phyloP scores from a whole-genome alignment of 2,113 vertebrate genomes.

The Percopsis transmontana region DNA sequence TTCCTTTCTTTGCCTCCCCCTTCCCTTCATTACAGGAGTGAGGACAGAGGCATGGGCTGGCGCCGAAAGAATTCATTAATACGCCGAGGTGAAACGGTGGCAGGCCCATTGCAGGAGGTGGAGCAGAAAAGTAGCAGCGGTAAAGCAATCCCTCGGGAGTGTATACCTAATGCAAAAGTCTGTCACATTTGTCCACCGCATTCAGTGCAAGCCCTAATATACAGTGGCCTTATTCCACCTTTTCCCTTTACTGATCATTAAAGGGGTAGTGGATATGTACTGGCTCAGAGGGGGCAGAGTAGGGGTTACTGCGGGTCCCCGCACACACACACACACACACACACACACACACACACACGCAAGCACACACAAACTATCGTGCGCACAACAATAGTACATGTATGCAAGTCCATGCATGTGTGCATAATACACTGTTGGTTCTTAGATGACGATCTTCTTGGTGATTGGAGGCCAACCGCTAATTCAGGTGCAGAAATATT shows the following conservation, averaged over 20 bases:
- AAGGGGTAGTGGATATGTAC: neutral
- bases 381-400: too few species aligned
- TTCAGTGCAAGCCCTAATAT: too few species aligned
- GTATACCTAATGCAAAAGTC: neutral
- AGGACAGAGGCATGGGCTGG: neutral
- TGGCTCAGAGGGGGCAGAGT: neutral
- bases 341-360: too few species aligned
- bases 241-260: slow-evolving; percentile 18
- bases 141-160: slow-evolving; percentile 3
- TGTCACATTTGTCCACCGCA: neutral
- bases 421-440: too few species aligned
- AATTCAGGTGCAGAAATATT: too few species aligned
- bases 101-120: slow-evolving; percentile 28
- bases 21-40: neutral
- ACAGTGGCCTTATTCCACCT: neutral
- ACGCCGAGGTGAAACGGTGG: neutral
- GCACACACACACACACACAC: neutral
- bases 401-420: too few species aligned
- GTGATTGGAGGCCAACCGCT: too few species aligned
- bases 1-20: slow-evolving; percentile 2
- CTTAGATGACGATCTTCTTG: too few species aligned
- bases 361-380: too few species aligned
- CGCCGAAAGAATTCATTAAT: too few species aligned
- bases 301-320: neutral
- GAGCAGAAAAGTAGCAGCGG: slow-evolving; percentile 16